phyloP scores from a whole-genome alignment of 2,113 vertebrate species.

The Salminus brasiliensis region DNA sequence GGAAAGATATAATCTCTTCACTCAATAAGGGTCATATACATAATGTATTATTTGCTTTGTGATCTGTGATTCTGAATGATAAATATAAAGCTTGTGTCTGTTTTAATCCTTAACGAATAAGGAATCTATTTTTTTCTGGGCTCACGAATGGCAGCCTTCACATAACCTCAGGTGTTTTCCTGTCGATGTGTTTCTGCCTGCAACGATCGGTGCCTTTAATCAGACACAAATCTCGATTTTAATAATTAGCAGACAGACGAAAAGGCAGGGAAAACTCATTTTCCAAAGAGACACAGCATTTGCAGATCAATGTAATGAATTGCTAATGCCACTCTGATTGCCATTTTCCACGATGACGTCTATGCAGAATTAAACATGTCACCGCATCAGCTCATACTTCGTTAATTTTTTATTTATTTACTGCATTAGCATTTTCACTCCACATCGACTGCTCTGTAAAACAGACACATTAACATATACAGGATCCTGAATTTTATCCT shows the following conservation, averaged over 20 bases:
- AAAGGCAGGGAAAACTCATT: conserved; percentile 67
- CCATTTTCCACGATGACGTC: conserved; percentile 57
- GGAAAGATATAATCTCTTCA: no score
- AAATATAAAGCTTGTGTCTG: background rate
- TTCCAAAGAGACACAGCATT: conserved; percentile 59
- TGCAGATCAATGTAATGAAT: conserved; percentile 71
- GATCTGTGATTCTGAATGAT: background rate
- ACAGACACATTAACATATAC: conserved; percentile 18
- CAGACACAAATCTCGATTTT: conserved; percentile 74
- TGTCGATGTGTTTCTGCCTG: conserved; percentile 61
- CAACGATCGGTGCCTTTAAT: conserved; percentile 70
- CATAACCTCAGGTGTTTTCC: conserved; percentile 66
- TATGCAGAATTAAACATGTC: conserved; percentile 69
- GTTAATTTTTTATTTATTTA: conserved; percentile 51
- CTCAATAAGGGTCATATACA: no score
- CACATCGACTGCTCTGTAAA: conserved; percentile 42
- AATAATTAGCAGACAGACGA: conserved; percentile 75
- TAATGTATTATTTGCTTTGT: background rate
- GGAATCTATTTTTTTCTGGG: conserved; percentile 58
- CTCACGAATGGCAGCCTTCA: conserved; percentile 61
- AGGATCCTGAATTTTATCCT: background rate
- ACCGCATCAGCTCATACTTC: conserved; percentile 56
- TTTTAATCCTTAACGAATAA: background rate
- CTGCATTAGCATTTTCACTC: conserved; percentile 17
- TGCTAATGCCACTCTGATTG: conserved; percentile 64